A percentile compares a stretch with the other conserved stretches of the same genome.
These are phyloP conservation scores for Alviniconcha marisindica DNA, from an alignment of 1,140 invertebrate genomes.

Conservation along the genomic window DNA sequence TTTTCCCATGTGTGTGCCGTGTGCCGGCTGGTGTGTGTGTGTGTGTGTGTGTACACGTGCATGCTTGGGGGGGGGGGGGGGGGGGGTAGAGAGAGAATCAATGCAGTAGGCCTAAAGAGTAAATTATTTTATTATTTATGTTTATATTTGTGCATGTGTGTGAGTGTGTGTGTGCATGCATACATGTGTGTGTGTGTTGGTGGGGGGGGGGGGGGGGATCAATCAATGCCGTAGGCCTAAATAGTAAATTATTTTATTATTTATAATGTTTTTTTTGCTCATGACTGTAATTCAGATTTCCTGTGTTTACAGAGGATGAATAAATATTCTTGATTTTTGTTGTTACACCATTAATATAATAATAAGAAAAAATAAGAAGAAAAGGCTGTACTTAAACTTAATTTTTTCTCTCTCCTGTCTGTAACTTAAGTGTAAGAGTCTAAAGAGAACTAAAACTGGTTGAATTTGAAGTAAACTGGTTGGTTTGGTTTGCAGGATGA, in stretches of 20 bases:
- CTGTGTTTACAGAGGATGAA: background rate
- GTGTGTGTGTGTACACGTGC: background rate
- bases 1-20: too few species aligned
- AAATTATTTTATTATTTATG: background rate
- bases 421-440: background rate
- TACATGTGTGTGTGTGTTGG: too few species aligned
- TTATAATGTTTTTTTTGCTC: background rate
- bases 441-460: background rate
- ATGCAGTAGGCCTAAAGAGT: background rate
- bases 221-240: background rate
- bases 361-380: too few species aligned
- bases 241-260: background rate
- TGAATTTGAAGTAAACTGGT: background rate
- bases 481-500: slow-evolving; percentile 57
- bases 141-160: too few species aligned
- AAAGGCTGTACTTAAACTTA: background rate
- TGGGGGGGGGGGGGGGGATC: too few species aligned
- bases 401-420: background rate
- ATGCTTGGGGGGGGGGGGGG: too few species aligned
- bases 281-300: background rate
- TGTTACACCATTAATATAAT: background rate
- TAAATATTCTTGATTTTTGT: background rate
- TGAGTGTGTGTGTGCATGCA: too few species aligned
- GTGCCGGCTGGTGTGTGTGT: too few species aligned
- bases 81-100: too few species aligned